Evolutionary conservation across 2,888 invertebrate genomes (phyloP), one percentile per base, ranked within the genome.

Genomic region (Papilio gigon): DNA sequence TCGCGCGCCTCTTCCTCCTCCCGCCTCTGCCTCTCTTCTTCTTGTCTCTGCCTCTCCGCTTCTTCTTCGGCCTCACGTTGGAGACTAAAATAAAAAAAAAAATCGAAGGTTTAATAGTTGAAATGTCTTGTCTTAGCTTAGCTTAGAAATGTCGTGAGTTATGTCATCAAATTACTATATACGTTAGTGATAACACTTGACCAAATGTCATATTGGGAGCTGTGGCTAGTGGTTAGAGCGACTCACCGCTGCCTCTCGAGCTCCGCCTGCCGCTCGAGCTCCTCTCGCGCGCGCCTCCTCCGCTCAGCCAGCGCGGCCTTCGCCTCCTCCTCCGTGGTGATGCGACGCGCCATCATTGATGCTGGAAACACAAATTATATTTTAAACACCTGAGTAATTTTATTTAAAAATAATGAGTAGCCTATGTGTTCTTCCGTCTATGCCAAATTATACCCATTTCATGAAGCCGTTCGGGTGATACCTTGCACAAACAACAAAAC

Each of bases 231-330:
- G 22, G 5, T 30, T 9, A 5, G 9, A 8, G 73, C 11, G 12
- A 1, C 59, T 56, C 89, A 86, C 84, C 93, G 87, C 77, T 92
- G 93, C 76, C 96, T 93, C 88, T 98, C 98, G 62, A 95, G 89
- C 85, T 98, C 97, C 1, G 98, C 98, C 87, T 97, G 97, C 70
- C 95, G 89, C 92, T 98, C 98, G 12, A 98, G 96, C 85, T 98
- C 98, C 89, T 98, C 98, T 20, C 98, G 89, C 12, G 98, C 98
- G 71, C 97, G 92, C 70, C 97, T 93, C 74, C 98, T 92, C 71
- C 97, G 93, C 91, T 98, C 98, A 0, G 98, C 98, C 68, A 98
- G 90, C 67, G 98, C 98, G 20, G 98, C 98, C 88, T 98, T 98
- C 9, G 98, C 98, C 84, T 98, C 95, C 85, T 97, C 98, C 88